Evolutionary conservation across 1,140 invertebrate genomes (phyloP).

Genomic region (Drosophila nikananu): DNA sequence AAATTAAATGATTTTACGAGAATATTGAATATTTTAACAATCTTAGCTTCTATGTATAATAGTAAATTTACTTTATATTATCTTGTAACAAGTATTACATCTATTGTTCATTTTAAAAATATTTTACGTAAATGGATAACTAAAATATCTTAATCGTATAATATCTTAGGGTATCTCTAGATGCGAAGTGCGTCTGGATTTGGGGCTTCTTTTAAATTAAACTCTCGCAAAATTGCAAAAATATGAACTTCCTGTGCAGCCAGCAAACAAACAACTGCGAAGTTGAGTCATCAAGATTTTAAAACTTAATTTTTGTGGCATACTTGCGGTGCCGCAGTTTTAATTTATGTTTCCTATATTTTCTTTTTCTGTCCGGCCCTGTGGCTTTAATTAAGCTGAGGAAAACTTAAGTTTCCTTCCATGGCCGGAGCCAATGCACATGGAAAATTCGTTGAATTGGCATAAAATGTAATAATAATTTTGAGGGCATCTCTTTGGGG

Average conservation of each 20-base stretch:
- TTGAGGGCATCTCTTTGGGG: constrained; percentile 9
- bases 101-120: neutral
- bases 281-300: constrained; percentile 41
- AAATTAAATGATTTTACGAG: too few species aligned
- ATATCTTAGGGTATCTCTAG: constrained; percentile 1
- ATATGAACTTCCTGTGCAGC: constrained; percentile 63
- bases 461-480: constrained; percentile 80
- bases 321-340: constrained; percentile 23
- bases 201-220: constrained; percentile 57
- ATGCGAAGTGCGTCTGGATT: neutral
- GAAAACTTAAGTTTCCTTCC: constrained; percentile 38
- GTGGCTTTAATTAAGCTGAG: constrained; percentile 66
- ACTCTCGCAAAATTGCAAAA: constrained; percentile 63
- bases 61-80: too few species aligned
- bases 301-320: constrained; percentile 52
- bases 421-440: constrained; percentile 31
- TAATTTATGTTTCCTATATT: constrained; percentile 45
- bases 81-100: too few species aligned
- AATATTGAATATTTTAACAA: neutral
- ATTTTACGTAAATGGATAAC: neutral
- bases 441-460: constrained; percentile 72
- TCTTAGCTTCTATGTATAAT: too few species aligned
- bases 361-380: constrained; percentile 15
- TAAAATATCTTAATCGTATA: rapidly evolving
- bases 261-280: constrained; percentile 16